A percentile compares a stretch with the other conserved stretches of the same genome.
These are phyloP conservation scores for Callopanchax toddi DNA, from an alignment of 2,113 vertebrate genomes.

Conservation along the genomic window DNA sequence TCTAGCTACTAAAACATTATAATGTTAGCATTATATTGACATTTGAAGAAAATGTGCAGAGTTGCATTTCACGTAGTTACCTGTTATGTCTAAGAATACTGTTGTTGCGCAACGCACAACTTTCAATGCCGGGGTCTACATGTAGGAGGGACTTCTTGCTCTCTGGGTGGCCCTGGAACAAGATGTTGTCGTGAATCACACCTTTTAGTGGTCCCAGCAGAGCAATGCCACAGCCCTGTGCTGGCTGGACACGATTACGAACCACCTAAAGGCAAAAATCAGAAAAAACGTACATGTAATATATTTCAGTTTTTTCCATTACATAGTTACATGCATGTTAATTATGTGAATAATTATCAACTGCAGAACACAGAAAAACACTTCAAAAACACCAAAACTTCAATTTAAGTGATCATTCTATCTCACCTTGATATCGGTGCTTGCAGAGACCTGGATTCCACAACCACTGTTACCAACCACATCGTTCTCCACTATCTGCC, in stretches of 20 bases:
- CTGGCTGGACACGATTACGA: constrained; percentile 88
- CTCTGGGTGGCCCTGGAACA: constrained; percentile 86
- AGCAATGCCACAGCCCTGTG: constrained; percentile 83
- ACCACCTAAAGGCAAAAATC: constrained; percentile 76
- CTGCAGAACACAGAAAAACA: too few species aligned
- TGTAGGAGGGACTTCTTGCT: constrained; percentile 82
- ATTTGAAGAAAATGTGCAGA: constrained; percentile 2
- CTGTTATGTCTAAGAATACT: constrained; percentile 80
- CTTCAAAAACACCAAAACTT: too few species aligned
- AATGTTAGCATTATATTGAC: neutral
- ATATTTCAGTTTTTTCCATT: too few species aligned
- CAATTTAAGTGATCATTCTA: neutral
- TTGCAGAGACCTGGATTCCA: constrained; percentile 84
- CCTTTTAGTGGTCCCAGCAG: constrained; percentile 85
- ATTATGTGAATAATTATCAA: too few species aligned
- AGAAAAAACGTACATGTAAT: too few species aligned
- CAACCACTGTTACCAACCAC: constrained; percentile 85
- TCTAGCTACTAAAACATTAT: too few species aligned
- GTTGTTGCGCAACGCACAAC: constrained; percentile 85
- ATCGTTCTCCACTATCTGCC: constrained; percentile 89
- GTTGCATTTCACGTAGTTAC: constrained; percentile 45
- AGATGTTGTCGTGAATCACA: constrained; percentile 87
- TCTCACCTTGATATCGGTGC: constrained; percentile 85
- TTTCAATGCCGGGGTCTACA: constrained; percentile 74
- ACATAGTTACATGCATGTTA: too few species aligned